Evolutionary conservation across 2,113 vertebrate genomes (phyloP).

Genomic region (Daboia siamensis): DNA sequence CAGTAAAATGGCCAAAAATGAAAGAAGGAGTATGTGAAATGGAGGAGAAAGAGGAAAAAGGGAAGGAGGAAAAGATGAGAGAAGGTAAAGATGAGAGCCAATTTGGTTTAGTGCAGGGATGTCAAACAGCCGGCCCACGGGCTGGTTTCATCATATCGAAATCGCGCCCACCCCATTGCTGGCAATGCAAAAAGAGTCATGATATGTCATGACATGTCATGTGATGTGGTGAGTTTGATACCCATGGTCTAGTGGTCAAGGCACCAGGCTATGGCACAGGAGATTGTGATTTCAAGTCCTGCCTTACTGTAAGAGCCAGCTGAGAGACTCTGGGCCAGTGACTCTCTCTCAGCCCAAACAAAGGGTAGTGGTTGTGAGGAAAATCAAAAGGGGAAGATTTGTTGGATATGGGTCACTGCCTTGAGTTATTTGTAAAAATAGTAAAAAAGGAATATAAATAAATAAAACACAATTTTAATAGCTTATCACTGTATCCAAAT

Average conservation of each 20-base stretch:
- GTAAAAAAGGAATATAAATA: not conserved
- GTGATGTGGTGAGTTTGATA: no score
- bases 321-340: not conserved
- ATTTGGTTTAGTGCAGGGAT: not conserved
- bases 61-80: not conserved
- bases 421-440: not conserved
- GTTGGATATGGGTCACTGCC: not conserved
- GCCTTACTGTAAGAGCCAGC: not conserved
- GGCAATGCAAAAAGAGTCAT: no score
- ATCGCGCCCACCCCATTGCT: no score
- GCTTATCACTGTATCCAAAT: not conserved
- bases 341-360: not conserved
- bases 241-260: not conserved
- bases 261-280: not conserved
- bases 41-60: not conserved
- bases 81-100: not conserved
- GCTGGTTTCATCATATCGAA: no score
- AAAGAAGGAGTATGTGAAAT: not conserved
- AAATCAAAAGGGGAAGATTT: not conserved
- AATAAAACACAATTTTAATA: not conserved
- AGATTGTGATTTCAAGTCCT: not conserved
- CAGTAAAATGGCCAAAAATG: not conserved
- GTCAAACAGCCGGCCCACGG: no score
- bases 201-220: no score
- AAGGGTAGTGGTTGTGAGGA: not conserved